phyloP scores from a whole-genome alignment of 2,113 vertebrate genomes.

The Elaphurus davidianus region DNA sequence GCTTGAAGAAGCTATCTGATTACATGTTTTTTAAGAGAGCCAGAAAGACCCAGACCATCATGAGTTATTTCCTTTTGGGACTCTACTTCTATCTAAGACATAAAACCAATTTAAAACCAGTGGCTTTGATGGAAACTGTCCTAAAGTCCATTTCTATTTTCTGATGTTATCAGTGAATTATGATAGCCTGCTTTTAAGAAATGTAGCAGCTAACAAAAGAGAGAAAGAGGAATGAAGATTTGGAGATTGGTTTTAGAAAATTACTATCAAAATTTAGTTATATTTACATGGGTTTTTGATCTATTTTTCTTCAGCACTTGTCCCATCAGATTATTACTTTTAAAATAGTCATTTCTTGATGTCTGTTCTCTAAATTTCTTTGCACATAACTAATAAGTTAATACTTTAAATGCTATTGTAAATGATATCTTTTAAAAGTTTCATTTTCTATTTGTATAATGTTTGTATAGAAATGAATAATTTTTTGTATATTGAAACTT shows the following conservation, averaged over 20 bases:
- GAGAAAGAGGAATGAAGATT: not conserved
- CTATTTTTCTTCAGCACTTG: not conserved
- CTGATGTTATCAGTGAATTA: not conserved
- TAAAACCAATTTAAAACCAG: not conserved
- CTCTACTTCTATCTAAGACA: not conserved
- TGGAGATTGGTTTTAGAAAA: not conserved
- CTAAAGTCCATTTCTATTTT: not conserved
- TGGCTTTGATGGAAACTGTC: not conserved
- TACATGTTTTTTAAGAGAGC: not conserved
- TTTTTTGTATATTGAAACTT: not conserved
- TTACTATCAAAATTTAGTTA: not conserved
- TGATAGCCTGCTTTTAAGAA: constrained; percentile 18
- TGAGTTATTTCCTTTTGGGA: not conserved
- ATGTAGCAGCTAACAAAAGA: not conserved
- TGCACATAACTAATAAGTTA: not conserved
- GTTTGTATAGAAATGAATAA: not conserved
- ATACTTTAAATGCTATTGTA: not conserved
- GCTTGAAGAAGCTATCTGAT: not conserved
- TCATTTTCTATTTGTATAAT: not conserved
- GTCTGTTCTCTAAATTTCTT: not conserved
- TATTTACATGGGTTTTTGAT: constrained; percentile 23
- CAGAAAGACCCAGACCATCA: not conserved
- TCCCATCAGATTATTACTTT: not conserved
- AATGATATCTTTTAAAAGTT: not conserved
- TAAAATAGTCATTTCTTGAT: not conserved